These are phyloP conservation scores for Kryphioiulus occultus DNA, from an alignment of 2,888 invertebrate genomes.

Conservation along the genomic window DNA sequence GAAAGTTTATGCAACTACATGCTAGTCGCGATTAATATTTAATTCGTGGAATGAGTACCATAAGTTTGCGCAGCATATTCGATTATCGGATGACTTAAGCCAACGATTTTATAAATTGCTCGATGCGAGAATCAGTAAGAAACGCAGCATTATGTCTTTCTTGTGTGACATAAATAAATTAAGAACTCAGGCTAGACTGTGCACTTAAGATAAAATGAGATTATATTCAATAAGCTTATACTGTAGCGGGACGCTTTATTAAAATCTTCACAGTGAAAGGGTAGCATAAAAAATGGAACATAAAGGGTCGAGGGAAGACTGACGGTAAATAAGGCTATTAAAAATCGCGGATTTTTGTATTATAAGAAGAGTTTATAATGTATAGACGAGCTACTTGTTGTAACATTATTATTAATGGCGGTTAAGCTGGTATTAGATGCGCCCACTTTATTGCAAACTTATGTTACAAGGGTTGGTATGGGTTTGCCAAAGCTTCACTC, in stretches of 20 bases:
- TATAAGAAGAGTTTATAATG: neutral
- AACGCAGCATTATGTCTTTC: neutral
- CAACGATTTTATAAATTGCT: neutral
- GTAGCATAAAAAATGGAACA: neutral
- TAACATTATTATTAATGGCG: conserved; percentile 7
- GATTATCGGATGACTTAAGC: neutral
- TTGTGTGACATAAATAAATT: neutral
- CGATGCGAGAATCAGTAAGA: neutral
- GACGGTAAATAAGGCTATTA: neutral
- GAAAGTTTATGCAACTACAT: too few relatives aligned
- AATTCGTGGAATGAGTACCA: neutral
- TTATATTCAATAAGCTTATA: neutral
- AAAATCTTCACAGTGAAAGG: neutral
- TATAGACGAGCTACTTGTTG: neutral
- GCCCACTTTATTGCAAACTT: too few relatives aligned
- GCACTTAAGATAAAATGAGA: neutral
- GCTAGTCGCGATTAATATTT: too few relatives aligned
- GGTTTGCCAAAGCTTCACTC: neutral
- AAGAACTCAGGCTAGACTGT: neutral
- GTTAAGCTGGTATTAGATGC: too few relatives aligned
- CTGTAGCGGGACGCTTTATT: neutral
- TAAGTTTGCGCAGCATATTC: neutral
- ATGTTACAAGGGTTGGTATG: too few relatives aligned
- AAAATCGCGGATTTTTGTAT: neutral
- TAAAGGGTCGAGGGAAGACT: neutral